phyloP scores from a whole-genome alignment of 2,113 vertebrate species.

The Corythornis madagascariensis region DNA sequence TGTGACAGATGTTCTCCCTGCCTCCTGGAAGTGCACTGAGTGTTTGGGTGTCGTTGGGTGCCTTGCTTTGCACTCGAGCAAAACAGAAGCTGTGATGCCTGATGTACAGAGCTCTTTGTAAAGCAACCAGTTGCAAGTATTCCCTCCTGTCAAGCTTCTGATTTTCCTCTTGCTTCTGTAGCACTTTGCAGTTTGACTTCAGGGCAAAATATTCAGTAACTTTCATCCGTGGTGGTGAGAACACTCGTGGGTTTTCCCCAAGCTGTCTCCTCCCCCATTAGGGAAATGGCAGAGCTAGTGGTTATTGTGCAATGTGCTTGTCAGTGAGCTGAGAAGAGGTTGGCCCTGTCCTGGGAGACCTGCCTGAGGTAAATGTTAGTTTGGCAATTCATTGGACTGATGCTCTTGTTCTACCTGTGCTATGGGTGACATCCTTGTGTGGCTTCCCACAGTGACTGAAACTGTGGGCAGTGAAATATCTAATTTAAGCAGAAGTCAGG shows the following conservation, averaged over 20 bases:
- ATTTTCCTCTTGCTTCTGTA: background rate
- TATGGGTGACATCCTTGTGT: background rate
- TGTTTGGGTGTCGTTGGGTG: background rate
- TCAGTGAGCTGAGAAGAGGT: background rate
- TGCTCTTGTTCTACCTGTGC: background rate
- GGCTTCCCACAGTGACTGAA: background rate
- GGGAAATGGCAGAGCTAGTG: background rate
- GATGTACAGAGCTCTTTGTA: background rate
- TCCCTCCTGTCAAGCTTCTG: slow-evolving; percentile 13
- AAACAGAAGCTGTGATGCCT: background rate
- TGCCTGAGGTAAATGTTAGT: background rate
- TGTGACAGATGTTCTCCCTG: background rate
- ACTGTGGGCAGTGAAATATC: background rate
- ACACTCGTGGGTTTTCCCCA: background rate
- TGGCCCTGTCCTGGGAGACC: background rate
- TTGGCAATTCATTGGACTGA: background rate
- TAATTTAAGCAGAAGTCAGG: background rate
- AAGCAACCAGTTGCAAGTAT: background rate
- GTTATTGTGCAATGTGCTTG: background rate
- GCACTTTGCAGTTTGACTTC: slow-evolving; percentile 9
- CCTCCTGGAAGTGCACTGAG: background rate
- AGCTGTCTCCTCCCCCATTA: background rate
- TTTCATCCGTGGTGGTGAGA: slow-evolving; percentile 12
- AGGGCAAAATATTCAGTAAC: slow-evolving; percentile 33
- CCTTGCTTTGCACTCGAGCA: background rate